Conservation (phyloP, 2,888 invertebrate genomes). For the Drosophila nr. medialis region DNA sequence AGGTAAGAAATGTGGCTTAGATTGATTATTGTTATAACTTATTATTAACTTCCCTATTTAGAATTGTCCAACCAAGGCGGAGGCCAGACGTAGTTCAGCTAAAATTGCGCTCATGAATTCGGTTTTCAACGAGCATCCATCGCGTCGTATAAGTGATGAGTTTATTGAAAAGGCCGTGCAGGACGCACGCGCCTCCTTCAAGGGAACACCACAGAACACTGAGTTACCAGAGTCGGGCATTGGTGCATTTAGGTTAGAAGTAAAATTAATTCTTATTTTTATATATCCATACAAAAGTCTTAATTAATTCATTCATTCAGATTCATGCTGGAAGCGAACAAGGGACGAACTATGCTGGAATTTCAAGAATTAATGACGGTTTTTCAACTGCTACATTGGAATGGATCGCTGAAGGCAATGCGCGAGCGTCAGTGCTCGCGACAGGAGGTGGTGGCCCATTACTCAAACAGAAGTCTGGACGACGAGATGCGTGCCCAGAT, state of each 20-base stretch:
- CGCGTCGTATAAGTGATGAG: slow-evolving; percentile 95
- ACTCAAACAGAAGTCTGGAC: slow-evolving; percentile 95
- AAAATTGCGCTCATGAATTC: slow-evolving; percentile 99
- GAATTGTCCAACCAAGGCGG: slow-evolving; percentile 97
- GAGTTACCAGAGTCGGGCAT: slow-evolving; percentile 90
- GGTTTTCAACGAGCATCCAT: slow-evolving; percentile 98
- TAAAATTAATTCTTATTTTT: background rate
- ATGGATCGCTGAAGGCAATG: slow-evolving; percentile 98
- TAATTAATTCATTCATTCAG: slow-evolving; percentile 81
- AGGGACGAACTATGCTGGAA: slow-evolving; percentile 97
- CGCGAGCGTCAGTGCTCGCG: slow-evolving; percentile 96
- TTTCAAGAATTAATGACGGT: slow-evolving; percentile 99
- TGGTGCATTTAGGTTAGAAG: slow-evolving; percentile 87
- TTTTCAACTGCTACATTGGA: slow-evolving; percentile 97
- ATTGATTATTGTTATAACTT: background rate
- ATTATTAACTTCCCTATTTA: slow-evolving; percentile 78
- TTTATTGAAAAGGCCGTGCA: slow-evolving; percentile 97
- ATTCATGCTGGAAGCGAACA: slow-evolving; percentile 92
- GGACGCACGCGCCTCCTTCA: slow-evolving; percentile 95
- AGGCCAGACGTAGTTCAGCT: slow-evolving; percentile 96
- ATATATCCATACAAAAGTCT: background rate
- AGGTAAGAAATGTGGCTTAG: slow-evolving; percentile 86
- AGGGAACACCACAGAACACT: slow-evolving; percentile 87
- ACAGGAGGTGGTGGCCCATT: slow-evolving; percentile 96
- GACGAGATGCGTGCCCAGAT: slow-evolving; percentile 98